These are phyloP conservation scores for Phrixothrix hirtus DNA, from an alignment of 2,888 invertebrate species.

Conservation along the genomic window DNA sequence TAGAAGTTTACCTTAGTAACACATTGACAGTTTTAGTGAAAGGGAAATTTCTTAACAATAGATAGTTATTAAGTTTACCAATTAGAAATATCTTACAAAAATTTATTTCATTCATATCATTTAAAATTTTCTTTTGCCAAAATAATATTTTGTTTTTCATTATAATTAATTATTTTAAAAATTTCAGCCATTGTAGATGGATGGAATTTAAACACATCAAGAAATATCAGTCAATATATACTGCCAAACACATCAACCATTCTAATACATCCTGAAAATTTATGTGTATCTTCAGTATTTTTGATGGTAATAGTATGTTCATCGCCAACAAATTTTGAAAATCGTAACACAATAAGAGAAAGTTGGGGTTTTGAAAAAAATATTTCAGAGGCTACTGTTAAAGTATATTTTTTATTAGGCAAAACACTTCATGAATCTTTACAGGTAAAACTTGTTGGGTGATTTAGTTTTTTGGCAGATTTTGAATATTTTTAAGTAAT, in stretches of 20 bases:
- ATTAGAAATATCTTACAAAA: too few relatives aligned
- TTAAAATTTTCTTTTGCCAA: too few relatives aligned
- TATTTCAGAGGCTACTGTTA: slow-evolving; percentile 51
- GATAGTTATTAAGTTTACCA: too few relatives aligned
- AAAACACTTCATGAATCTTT: slow-evolving; percentile 59
- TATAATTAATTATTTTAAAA: too few relatives aligned
- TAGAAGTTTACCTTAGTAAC: too few relatives aligned
- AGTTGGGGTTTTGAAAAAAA: slow-evolving; percentile 65
- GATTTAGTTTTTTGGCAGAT: too few relatives aligned
- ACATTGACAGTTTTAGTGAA: too few relatives aligned
- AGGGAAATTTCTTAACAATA: too few relatives aligned
- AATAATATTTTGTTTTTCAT: too few relatives aligned
- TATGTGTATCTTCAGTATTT: slow-evolving; percentile 61
- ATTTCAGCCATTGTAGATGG: slow-evolving; percentile 57
- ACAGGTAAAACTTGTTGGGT: slow-evolving; percentile 53
- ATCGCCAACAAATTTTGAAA: slow-evolving; percentile 68
- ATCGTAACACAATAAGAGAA: slow-evolving; percentile 68
- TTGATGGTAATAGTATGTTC: slow-evolving; percentile 78
- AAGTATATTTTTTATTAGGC: slow-evolving; percentile 65
- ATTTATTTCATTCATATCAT: too few relatives aligned
- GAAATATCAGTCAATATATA: slow-evolving; percentile 73
- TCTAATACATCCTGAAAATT: slow-evolving; percentile 63
- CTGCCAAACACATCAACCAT: slow-evolving; percentile 71
- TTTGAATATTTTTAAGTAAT: too few relatives aligned
- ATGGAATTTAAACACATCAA: slow-evolving; percentile 75